Evolutionary conservation across 2,113 vertebrate genomes (phyloP), one percentile per base, ranked within the genome.

Genomic region (Gopherus flavomarginatus): DNA sequence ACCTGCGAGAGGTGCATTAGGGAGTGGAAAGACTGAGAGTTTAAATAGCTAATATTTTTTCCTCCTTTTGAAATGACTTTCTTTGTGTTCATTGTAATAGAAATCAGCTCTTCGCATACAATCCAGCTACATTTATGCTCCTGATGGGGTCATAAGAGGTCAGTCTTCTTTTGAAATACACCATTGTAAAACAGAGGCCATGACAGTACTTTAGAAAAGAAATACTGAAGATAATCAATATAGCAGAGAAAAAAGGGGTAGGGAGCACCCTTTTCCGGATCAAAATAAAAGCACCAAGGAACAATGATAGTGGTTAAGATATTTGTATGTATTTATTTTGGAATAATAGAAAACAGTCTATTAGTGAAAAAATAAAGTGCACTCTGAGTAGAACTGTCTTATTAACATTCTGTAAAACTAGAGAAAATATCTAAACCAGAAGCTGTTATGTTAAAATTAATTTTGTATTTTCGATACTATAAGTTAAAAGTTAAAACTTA

Each of bases 391-490:
- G 86, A 26, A 77, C 9, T 89, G 38, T 54, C 77, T 82, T 86
- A 92, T 57, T 89, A 95, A 96, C 90, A 90, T 96, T 93, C 93
- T 90, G 14, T 94, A 69, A 56, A 31, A 38, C 81, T 92, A 47
- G 79, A 65, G 65, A 87, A 92, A 90, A 92, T 29, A 35, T 85
- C 85, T 85, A 85, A 91, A 85, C 81, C 81, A 22, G 38, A 56
- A 47, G 35, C 54, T 90, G 29, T 86, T 86, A 4, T 42, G 44
- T 44, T 44, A 85, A 81, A 88, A 87, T 72, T 72, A 59, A 95
- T 91, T 72, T 11, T 4, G 44, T 44, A 44, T 44, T 44, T 44
- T 44, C 6, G 7, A 44, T 6, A 44, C 44, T 44, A 57, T 59
- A 91, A 65, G 59, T 81, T 94, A 87, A 87, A 44, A 83, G 88